A percentile compares a stretch with the other conserved stretches of the same genome.
Evolutionary conservation across 2,113 vertebrate species (phyloP).

Genomic region (Echinops telfairi): DNA sequence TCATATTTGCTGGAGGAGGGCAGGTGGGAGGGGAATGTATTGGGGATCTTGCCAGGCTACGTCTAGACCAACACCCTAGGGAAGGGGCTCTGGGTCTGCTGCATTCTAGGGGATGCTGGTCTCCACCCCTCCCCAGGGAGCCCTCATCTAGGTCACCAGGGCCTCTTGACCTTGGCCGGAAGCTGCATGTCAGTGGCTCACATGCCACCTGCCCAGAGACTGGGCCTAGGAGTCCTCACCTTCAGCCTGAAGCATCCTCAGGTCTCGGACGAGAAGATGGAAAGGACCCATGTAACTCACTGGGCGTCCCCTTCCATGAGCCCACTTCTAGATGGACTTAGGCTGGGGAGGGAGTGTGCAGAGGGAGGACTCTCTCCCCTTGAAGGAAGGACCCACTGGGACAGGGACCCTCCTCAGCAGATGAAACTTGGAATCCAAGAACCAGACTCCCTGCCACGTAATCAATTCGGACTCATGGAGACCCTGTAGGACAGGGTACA

Average conservation of each 20-base stretch:
- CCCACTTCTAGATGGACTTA: not conserved
- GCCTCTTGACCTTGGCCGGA: slow-evolving; percentile 83
- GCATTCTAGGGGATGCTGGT: slow-evolving; percentile 45
- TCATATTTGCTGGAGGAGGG: slow-evolving; percentile 69
- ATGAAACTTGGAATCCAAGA: not conserved
- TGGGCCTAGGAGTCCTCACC: slow-evolving; percentile 73
- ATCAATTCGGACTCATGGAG: too few relatives aligned
- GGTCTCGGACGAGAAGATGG: slow-evolving; percentile 30
- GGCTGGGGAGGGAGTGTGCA: not conserved
- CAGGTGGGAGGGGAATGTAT: slow-evolving; percentile 49
- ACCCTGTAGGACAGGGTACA: too few relatives aligned
- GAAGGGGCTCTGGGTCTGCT: slow-evolving; percentile 49
- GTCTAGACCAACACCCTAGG: not conserved
- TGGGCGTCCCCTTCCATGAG: not conserved
- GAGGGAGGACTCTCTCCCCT: slow-evolving; percentile 14
- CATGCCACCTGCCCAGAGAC: slow-evolving; percentile 72
- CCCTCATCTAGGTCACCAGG: slow-evolving; percentile 80
- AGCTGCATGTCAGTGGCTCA: slow-evolving; percentile 71
- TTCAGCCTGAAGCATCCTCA: slow-evolving; percentile 37
- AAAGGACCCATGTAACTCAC: not conserved
- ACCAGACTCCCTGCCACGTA: too few relatives aligned
- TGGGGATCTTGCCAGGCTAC: not conserved
- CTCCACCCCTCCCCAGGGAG: slow-evolving; percentile 66
- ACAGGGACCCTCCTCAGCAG: not conserved
- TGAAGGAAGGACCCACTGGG: not conserved